Conservation (phyloP, 2,797 vertebrate genomes). For the Garrulus glandarius region DNA sequence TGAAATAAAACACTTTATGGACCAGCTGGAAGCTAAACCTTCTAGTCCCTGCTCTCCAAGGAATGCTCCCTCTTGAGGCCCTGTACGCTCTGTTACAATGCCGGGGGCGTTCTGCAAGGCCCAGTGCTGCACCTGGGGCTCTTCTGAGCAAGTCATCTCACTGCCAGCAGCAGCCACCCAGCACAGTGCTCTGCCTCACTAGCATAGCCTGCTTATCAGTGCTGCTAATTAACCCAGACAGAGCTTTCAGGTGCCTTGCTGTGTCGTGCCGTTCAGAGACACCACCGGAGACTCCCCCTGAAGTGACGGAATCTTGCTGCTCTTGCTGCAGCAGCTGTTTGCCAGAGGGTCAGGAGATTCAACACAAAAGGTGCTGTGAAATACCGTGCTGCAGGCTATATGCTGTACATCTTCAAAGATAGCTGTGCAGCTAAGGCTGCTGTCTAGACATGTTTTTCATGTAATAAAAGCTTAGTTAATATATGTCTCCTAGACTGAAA, state of each 20-base stretch:
- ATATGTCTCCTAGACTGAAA: not conserved
- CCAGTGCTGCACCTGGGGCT: not conserved
- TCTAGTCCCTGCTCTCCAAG: not conserved
- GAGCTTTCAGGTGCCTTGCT: not conserved
- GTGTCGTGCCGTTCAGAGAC: not conserved
- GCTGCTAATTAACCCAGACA: not conserved
- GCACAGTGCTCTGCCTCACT: not conserved
- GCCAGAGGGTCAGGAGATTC: conserved; percentile 20
- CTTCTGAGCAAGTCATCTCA: not conserved
- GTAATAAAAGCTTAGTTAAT: not conserved
- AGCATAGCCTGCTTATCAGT: not conserved
- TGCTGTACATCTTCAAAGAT: not conserved
- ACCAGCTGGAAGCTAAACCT: not conserved
- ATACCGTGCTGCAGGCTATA: not conserved
- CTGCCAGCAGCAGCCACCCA: not conserved
- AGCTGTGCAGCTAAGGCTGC: not conserved
- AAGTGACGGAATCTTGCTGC: not conserved
- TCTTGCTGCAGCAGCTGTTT: not conserved
- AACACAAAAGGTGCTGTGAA: not conserved
- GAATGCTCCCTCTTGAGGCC: not conserved
- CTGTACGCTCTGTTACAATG: not conserved
- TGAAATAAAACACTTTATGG: not conserved
- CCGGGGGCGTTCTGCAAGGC: not conserved
- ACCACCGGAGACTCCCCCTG: not conserved
- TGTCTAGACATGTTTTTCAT: conserved; percentile 35